phyloP scores from a whole-genome alignment of 2,797 vertebrate genomes.

The Mus caroli region DNA sequence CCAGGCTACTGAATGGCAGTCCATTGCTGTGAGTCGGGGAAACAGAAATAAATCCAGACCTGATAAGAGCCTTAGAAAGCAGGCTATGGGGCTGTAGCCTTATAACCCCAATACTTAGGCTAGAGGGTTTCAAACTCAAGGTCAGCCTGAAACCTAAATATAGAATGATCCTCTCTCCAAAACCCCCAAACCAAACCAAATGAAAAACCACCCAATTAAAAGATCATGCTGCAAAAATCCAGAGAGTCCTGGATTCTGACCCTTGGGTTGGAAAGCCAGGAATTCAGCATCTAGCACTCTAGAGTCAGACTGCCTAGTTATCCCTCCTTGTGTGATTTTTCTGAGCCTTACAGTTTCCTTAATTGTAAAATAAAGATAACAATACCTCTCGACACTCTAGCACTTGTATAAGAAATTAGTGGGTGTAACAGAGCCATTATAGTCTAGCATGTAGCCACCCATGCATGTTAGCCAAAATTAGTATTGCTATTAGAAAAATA shows the following conservation, averaged over 20 bases:
- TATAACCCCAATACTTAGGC: background rate
- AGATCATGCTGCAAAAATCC: constrained; percentile 5
- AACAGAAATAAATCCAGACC: background rate
- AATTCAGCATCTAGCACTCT: constrained; percentile 5
- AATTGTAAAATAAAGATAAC: constrained; percentile 50
- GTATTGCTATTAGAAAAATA: background rate
- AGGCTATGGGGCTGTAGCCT: background rate
- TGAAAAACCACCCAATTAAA: background rate
- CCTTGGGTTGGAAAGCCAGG: background rate
- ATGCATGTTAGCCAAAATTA: background rate
- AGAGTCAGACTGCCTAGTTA: background rate
- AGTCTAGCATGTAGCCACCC: background rate
- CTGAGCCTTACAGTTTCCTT: constrained; percentile 17
- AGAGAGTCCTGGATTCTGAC: constrained; percentile 4
- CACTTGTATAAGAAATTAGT: constrained; percentile 28
- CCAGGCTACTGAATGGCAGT: background rate
- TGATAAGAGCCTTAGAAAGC: background rate
- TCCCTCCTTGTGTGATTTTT: background rate
- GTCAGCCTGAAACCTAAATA: background rate
- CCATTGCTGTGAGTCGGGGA: background rate
- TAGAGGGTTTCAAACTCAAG: background rate
- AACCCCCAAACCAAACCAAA: background rate
- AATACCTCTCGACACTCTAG: background rate
- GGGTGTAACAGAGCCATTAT: constrained; percentile 2
- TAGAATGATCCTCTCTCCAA: background rate